Evolutionary conservation across 2,113 vertebrate species (phyloP).

Genomic region (Aspidoscelis tigris): DNA sequence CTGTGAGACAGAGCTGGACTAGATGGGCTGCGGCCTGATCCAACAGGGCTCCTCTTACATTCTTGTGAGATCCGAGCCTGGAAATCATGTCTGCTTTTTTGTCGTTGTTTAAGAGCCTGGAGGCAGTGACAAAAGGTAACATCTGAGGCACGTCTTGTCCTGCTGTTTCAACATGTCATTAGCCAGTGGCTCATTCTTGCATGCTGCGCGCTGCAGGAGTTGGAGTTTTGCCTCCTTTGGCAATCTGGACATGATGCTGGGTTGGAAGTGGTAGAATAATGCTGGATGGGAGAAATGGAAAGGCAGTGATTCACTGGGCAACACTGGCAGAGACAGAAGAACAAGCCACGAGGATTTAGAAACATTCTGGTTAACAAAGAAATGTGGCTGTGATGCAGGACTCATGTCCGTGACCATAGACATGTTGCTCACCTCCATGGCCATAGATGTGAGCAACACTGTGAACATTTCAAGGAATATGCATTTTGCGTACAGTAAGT

Average conservation of each 20-base stretch:
- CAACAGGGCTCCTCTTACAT: too few species aligned
- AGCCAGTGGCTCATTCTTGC: background rate
- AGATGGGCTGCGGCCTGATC: too few species aligned
- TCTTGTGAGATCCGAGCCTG: too few species aligned
- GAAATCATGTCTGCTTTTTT: too few species aligned
- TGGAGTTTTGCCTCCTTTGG: background rate
- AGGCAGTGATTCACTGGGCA: background rate
- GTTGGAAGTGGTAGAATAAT: background rate
- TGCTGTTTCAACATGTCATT: too few species aligned
- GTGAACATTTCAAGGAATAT: background rate
- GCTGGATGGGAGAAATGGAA: background rate
- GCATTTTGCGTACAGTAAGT: background rate
- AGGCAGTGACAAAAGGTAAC: background rate
- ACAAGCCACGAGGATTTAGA: background rate
- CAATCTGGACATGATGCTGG: background rate
- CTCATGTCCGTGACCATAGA: background rate
- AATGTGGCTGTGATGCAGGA: background rate
- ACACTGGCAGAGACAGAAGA: background rate
- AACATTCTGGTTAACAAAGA: background rate
- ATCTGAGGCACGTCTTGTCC: background rate
- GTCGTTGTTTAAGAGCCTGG: background rate
- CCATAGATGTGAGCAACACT: too few species aligned
- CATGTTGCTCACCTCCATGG: too few species aligned
- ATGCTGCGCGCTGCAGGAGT: background rate
- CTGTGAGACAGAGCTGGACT: too few species aligned